These are phyloP conservation scores for Syrmaticus mikado DNA, from an alignment of 2,113 vertebrate genomes.

Conservation along the genomic window DNA sequence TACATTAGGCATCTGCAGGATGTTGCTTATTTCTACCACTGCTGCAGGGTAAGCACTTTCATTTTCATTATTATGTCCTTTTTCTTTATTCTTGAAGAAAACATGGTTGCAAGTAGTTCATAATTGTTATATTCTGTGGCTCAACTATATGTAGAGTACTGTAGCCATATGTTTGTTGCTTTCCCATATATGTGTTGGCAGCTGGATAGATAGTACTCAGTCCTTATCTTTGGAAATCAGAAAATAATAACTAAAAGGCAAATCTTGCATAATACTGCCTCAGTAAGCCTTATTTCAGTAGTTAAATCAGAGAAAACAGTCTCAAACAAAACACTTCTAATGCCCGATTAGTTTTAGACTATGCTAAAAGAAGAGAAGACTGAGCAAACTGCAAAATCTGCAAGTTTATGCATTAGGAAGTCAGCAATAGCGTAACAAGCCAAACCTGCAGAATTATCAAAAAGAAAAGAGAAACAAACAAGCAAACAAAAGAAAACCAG, in stretches of 20 bases:
- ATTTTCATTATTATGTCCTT: background rate
- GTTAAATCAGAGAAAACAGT: background rate
- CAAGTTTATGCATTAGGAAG: background rate
- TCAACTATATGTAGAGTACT: background rate
- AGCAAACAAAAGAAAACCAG: accelerated
- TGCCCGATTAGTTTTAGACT: background rate
- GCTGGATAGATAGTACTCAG: background rate
- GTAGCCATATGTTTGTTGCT: background rate
- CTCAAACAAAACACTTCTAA: background rate
- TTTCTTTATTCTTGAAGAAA: background rate
- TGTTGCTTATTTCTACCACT: background rate
- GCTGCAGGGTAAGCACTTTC: background rate
- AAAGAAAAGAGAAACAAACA: background rate
- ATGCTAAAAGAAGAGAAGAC: background rate
- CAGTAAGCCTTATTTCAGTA: background rate
- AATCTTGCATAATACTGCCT: background rate
- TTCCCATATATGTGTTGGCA: background rate
- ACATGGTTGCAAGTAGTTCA: background rate
- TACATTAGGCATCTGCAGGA: background rate
- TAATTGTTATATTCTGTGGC: background rate
- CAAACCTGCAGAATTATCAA: background rate
- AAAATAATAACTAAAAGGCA: background rate
- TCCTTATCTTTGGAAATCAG: background rate
- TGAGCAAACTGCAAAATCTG: background rate
- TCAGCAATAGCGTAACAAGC: background rate